These are phyloP conservation scores for Channa argus DNA, from an alignment of 2,113 vertebrate genomes.

Conservation along the genomic window DNA sequence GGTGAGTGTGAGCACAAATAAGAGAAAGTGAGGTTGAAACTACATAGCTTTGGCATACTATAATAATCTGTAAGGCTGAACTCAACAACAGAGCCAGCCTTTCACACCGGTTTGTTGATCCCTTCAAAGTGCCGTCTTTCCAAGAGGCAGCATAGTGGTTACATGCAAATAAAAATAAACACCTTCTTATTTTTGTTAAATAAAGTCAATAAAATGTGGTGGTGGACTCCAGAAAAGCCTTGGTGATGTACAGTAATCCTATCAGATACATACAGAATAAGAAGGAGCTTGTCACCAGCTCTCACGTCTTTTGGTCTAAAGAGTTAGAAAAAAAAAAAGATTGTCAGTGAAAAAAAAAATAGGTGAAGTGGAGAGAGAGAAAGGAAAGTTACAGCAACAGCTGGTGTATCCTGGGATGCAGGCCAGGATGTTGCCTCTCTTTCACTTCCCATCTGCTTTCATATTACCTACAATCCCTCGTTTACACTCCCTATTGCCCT, in stretches of 20 bases:
- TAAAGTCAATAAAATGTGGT: neutral
- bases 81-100: slow-evolving; percentile 1
- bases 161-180: too few species aligned
- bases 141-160: neutral
- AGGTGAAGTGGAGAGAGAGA: slow-evolving; percentile 34
- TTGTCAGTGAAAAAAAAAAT: slow-evolving; percentile 7
- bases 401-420: slow-evolving; percentile 85
- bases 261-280: slow-evolving; percentile 17
- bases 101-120: slow-evolving; percentile 19
- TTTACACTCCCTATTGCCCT: slow-evolving; percentile 38
- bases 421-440: slow-evolving; percentile 73
- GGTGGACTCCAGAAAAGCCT: neutral
- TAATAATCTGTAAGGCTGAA: neutral
- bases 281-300: slow-evolving; percentile 37
- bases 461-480: slow-evolving; percentile 55
- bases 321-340: slow-evolving; percentile 47
- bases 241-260: slow-evolving; percentile 12
- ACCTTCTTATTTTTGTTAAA: too few species aligned
- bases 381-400: slow-evolving; percentile 87
- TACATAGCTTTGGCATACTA: neutral
- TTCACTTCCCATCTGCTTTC: slow-evolving; percentile 76
- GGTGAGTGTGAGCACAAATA: neutral
- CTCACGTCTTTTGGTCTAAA: slow-evolving; percentile 39
- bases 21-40: neutral
- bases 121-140: neutral